A percentile compares a stretch with the other conserved stretches of the same genome.
These are phyloP conservation scores for Malthinus seriepunctatus DNA, from an alignment of 2,888 invertebrate genomes.

Conservation along the genomic window DNA sequence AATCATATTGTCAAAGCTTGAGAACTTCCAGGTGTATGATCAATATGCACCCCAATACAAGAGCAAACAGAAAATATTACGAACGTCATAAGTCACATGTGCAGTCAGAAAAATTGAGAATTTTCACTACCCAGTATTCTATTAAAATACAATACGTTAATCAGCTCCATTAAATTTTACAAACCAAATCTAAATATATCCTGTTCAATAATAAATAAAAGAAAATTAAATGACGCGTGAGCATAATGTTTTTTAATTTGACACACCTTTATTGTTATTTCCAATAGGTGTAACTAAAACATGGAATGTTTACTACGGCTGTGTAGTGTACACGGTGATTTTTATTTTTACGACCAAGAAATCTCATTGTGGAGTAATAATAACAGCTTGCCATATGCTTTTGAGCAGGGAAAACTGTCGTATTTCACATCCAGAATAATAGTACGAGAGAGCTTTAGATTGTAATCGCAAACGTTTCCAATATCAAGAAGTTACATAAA, in stretches of 20 bases:
- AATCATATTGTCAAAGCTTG: slow-evolving; percentile 17
- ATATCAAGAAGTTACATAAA: slow-evolving; percentile 27
- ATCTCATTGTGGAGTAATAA: slow-evolving; percentile 31
- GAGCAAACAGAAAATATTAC: background rate
- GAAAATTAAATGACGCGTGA: background rate
- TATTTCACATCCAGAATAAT: slow-evolving; percentile 34
- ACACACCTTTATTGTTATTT: slow-evolving; percentile 5
- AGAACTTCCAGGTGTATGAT: slow-evolving; percentile 11
- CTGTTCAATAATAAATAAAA: background rate
- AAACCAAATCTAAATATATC: background rate
- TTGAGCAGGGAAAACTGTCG: slow-evolving; percentile 36
- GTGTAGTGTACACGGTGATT: slow-evolving; percentile 7
- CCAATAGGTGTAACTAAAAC: slow-evolving; percentile 4
- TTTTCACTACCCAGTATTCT: too few species aligned
- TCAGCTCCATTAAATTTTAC: background rate
- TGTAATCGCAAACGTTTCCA: slow-evolving; percentile 27
- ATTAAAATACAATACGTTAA: background rate
- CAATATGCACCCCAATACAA: slow-evolving; percentile 3
- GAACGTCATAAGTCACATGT: slow-evolving; percentile 1
- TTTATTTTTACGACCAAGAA: slow-evolving; percentile 22
- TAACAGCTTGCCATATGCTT: slow-evolving; percentile 34
- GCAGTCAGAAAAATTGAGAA: background rate
- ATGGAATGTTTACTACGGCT: slow-evolving; percentile 14
- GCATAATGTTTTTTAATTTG: background rate
- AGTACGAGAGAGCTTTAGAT: slow-evolving; percentile 28